Base-by-base conservation (phyloP, 1,140 invertebrate species). In the Scaptomyza montana region DNA sequence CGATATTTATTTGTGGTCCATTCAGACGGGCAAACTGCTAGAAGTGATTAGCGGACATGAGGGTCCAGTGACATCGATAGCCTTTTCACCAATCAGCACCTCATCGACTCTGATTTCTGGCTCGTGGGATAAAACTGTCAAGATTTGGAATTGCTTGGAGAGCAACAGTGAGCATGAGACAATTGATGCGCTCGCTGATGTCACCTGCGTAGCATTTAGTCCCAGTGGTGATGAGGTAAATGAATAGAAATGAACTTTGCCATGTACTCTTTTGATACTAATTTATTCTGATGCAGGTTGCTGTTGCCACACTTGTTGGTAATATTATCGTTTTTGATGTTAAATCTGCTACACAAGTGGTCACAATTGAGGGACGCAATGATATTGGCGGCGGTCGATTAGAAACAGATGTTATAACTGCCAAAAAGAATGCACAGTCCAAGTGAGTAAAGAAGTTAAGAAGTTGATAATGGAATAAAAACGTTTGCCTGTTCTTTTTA, bases 1-100 rank as follows among this genome's bases (percentile, higher is more conserved):
- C 93, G 97, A 99, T 74, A 96, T 99, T 74, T 99, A 95, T 93
- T 93, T 99, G 0, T 99, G 98, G 98, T 98, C 97, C 1, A 93
- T 99, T 69, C 97, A 99, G 93, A 95, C 97, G 12, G 98, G 98
- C 3, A 94, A 95, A 72, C 93, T 99, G 0, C 90, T 99, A 25
- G 98, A 99, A 93, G 97, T 98, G 36, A 92, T 99, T 65, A 95
- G 95, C 62, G 98, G 98, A 9, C 98, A 99, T 91, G 96, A 97
- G 93, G 98, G 96, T 13, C 98, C 98, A 3, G 95, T 99, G 1
- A 94, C 95, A 19, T 94, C 95, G 74, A 79, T 99, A 12, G 93
- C 95, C 8, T 99, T 99, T 91, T 97, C 94, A 89, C 96, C 97
- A 0, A 94, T 92, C 60, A 90, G 94, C 8, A 93, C 95, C 0